These are phyloP conservation scores for Coenobita brevimanus DNA, from an alignment of 1,140 invertebrate species.

Conservation along the genomic window DNA sequence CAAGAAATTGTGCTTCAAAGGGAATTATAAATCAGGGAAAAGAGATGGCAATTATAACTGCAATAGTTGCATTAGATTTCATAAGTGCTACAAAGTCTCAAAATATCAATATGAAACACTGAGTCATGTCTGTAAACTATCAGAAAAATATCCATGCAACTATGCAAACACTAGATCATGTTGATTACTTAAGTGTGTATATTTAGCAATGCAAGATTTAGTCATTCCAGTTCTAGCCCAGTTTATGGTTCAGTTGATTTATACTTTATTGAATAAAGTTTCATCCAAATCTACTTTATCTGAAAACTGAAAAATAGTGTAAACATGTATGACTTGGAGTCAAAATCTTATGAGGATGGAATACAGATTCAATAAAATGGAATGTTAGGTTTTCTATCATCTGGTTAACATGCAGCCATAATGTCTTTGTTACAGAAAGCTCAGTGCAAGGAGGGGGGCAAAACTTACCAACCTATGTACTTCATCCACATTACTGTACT, in stretches of 20 bases:
- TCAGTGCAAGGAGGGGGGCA: constrained; percentile 41
- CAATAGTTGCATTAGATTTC: constrained; percentile 35
- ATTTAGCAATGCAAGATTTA: constrained; percentile 51
- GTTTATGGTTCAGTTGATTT: constrained; percentile 60
- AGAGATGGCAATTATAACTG: constrained; percentile 40
- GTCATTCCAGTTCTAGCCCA: constrained; percentile 58
- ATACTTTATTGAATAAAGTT: constrained; percentile 30
- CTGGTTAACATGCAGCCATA: constrained; percentile 43
- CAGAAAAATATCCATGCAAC: constrained; percentile 57
- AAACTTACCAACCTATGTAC: not conserved
- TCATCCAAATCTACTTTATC: constrained; percentile 43
- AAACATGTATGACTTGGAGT: not conserved
- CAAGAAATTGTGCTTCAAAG: constrained; percentile 32
- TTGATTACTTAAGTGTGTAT: constrained; percentile 16
- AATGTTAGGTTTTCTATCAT: not conserved
- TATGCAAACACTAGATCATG: constrained; percentile 44
- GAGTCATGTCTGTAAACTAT: constrained; percentile 41
- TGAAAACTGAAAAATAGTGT: constrained; percentile 41
- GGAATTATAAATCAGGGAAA: constrained; percentile 17
- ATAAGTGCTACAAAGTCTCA: constrained; percentile 44
- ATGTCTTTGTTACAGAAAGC: constrained; percentile 5
- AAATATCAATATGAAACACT: constrained; percentile 49
- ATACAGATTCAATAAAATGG: not conserved
- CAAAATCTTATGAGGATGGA: not conserved
- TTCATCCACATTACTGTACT: not conserved